Evolutionary conservation across 2,888 invertebrate genomes (phyloP).

Genomic region (Elysia crispata): DNA sequence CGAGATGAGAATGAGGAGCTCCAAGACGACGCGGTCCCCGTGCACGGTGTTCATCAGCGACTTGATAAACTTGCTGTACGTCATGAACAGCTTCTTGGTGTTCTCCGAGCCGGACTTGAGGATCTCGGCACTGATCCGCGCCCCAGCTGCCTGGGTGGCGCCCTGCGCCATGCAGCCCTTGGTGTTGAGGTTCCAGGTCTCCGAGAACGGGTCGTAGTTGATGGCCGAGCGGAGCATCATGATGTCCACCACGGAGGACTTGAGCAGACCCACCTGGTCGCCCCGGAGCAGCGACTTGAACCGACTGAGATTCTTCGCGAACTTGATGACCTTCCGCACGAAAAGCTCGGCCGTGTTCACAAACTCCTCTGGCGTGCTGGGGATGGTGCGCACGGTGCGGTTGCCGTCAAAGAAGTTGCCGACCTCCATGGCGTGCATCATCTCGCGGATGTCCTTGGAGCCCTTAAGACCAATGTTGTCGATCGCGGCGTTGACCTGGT

Average conservation of each 20-base stretch:
- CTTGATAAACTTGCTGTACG: conserved; percentile 72
- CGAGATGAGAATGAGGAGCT: conserved; percentile 66
- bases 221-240: conserved; percentile 73
- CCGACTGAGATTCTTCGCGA: conserved; percentile 85
- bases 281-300: conserved; percentile 96
- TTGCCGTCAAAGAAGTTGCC: conserved; percentile 65
- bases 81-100: conserved; percentile 66
- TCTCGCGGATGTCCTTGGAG: conserved; percentile 56
- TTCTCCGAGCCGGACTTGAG: conserved; percentile 65
- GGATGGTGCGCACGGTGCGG: conserved; percentile 58
- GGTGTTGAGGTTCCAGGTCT: conserved; percentile 68
- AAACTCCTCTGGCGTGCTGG: conserved; percentile 67
- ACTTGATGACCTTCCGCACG: conserved; percentile 82
- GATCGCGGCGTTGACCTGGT: conserved; percentile 52
- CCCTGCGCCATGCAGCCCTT: conserved; percentile 55
- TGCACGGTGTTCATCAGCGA: conserved; percentile 67
- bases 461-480: conserved; percentile 53
- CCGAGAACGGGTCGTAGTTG: conserved; percentile 64
- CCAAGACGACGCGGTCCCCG: conserved; percentile 69
- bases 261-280: conserved; percentile 88
- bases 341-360: conserved; percentile 74
- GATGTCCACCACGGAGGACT: conserved; percentile 73
- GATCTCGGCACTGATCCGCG: conserved; percentile 62
- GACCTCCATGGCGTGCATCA: conserved; percentile 62
- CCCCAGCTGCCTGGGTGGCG: conserved; percentile 33